phyloP scores from a whole-genome alignment of 2,113 vertebrate species.

The Nyctibius bracteatus region DNA sequence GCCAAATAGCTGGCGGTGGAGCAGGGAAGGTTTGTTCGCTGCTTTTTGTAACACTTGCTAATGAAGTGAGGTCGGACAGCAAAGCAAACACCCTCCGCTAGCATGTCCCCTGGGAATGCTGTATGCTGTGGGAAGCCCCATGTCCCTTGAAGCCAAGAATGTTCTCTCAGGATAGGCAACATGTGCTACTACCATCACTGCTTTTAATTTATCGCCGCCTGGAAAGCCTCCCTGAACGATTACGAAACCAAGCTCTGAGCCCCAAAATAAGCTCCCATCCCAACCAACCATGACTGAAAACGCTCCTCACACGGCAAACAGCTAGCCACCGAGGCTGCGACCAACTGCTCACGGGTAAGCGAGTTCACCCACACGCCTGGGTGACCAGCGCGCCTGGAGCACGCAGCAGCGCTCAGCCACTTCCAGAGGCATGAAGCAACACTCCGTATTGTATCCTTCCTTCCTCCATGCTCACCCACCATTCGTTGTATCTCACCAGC shows the following conservation, averaged over 20 bases:
- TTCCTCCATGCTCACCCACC: background rate
- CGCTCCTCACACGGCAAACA: background rate
- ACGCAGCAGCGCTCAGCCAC: background rate
- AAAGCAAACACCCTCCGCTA: slow-evolving; percentile 57
- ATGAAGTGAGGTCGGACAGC: slow-evolving; percentile 50
- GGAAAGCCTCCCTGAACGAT: slow-evolving; percentile 42
- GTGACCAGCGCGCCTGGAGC: background rate
- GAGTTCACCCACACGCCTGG: background rate
- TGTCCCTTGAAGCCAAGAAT: slow-evolving; percentile 45
- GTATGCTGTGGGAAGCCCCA: slow-evolving; percentile 52
- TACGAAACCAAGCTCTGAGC: slow-evolving; percentile 34
- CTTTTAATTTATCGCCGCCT: slow-evolving; percentile 50
- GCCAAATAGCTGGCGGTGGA: slow-evolving; percentile 45
- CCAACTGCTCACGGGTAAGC: background rate
- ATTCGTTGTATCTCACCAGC: background rate
- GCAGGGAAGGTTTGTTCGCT: slow-evolving; percentile 44
- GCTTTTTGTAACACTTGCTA: slow-evolving; percentile 58
- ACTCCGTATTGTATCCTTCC: background rate
- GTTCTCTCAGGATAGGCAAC: slow-evolving; percentile 49
- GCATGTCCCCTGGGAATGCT: slow-evolving; percentile 7
- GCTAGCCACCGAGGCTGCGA: background rate
- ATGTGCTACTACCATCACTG: slow-evolving; percentile 50
- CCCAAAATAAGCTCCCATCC: slow-evolving; percentile 43
- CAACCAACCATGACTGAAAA: background rate
- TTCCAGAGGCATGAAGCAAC: slow-evolving; percentile 2